Percentiles rank a stretch among this genome's conserved stretches.
Evolutionary conservation across 2,888 invertebrate species (phyloP).

Genomic region (Acleris emargana): DNA sequence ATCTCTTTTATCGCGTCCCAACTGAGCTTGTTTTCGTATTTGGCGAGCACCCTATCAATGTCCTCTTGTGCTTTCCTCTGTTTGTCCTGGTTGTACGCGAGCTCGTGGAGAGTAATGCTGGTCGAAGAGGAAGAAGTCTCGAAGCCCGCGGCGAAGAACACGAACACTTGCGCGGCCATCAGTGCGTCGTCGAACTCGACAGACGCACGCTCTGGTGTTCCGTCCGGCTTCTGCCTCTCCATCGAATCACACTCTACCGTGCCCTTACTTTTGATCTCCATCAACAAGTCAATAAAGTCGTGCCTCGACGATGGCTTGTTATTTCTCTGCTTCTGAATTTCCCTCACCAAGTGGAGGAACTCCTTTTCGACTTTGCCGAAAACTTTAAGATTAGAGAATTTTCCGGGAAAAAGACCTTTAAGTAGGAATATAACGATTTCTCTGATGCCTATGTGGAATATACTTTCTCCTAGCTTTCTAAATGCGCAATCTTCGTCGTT

Average conservation of each 20-base stretch:
- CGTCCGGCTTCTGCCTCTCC: conserved; percentile 13
- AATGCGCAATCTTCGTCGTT: conserved; percentile 25
- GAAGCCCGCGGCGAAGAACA: conserved; percentile 46
- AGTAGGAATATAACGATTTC: conserved; percentile 12
- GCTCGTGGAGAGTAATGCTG: conserved; percentile 44
- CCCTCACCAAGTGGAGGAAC: conserved; percentile 32
- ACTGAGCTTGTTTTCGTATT: conserved; percentile 18
- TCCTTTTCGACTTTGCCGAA: conserved; percentile 13
- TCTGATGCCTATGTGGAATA: conserved; percentile 14
- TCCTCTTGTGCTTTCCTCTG: conserved; percentile 46
- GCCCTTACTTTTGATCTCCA: conserved; percentile 17
- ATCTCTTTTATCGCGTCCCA: conserved; percentile 32
- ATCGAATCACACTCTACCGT: conserved; percentile 25
- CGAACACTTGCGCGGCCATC: conserved; percentile 28
- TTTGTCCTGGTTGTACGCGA: conserved; percentile 45
- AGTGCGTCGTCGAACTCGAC: conserved; percentile 27
- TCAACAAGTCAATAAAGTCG: conserved; percentile 21
- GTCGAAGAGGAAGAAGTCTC: conserved; percentile 50
- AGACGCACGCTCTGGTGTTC: conserved; percentile 7
- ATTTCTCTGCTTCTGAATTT: conserved; percentile 31
- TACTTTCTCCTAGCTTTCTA: conserved; percentile 21
- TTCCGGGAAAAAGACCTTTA: conserved; percentile 23
- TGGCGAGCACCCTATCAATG: conserved; percentile 36
- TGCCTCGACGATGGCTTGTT: conserved; percentile 26
- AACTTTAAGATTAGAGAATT: conserved; percentile 7